phyloP scores from a whole-genome alignment of 2,113 vertebrate genomes.

The Ammodytes dubius region DNA sequence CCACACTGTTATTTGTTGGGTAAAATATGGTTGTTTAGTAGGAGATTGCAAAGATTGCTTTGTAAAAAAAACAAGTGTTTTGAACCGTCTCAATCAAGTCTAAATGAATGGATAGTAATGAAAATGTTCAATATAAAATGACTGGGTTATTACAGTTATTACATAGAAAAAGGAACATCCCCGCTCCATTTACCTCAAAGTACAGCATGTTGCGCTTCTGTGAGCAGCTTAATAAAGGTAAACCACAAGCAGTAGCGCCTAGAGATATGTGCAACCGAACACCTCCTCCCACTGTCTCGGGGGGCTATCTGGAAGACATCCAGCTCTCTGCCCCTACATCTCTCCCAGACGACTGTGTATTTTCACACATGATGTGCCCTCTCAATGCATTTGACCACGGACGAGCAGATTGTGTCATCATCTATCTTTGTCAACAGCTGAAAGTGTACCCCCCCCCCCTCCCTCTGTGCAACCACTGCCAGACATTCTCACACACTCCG shows the following conservation, averaged over 20 bases:
- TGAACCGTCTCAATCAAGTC: background rate
- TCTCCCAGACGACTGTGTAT: constrained; percentile 20
- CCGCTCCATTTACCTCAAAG: constrained; percentile 18
- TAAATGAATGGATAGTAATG: background rate
- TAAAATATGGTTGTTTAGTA: background rate
- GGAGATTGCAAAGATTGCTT: background rate
- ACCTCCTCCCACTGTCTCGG: constrained; percentile 63
- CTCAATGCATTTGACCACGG: constrained; percentile 36
- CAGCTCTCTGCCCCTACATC: constrained; percentile 50
- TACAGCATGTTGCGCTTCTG: constrained; percentile 40
- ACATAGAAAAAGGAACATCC: constrained; percentile 8
- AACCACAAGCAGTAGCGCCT: constrained; percentile 58
- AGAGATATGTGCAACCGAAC: constrained; percentile 67
- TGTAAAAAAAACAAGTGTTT: background rate
- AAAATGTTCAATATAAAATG: background rate
- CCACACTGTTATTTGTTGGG: background rate
- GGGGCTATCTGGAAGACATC: constrained; percentile 68
- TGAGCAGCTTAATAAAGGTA: constrained; percentile 59
- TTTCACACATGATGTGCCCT: constrained; percentile 41
- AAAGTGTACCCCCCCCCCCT: constrained; percentile 4
- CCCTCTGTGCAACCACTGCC: constrained; percentile 2
- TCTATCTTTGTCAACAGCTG: constrained; percentile 56
- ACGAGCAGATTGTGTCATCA: constrained; percentile 53
- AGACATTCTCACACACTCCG: constrained; percentile 10
- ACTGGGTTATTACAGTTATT: background rate